Evolutionary conservation across 2,888 invertebrate species (phyloP).

Genomic region (Lycaena phlaeas): DNA sequence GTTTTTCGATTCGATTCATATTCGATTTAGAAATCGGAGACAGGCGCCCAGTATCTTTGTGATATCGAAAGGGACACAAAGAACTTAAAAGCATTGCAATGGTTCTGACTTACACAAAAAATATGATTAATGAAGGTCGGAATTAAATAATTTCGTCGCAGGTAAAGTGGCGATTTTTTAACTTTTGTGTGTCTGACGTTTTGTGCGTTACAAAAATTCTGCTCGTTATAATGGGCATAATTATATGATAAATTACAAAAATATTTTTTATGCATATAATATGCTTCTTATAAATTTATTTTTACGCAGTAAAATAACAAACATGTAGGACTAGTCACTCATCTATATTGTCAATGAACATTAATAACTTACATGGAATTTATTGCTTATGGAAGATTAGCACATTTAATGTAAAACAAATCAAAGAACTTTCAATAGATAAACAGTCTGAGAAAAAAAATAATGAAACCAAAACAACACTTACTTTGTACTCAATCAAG

Average conservation of each 20-base stretch:
- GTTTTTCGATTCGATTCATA: constrained; percentile 3
- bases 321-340: too few relatives aligned
- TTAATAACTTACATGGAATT: too few relatives aligned
- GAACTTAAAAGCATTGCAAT: constrained; percentile 47
- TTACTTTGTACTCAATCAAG: too few relatives aligned
- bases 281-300: not conserved
- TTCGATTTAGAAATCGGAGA: constrained; percentile 9
- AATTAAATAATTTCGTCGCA: constrained; percentile 58
- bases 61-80: constrained; percentile 22
- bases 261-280: not conserved
- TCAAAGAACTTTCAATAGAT: too few relatives aligned
- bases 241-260: too few relatives aligned
- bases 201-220: constrained; percentile 6
- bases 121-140: constrained; percentile 64
- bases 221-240: not conserved
- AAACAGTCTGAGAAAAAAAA: too few relatives aligned
- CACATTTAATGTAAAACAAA: too few relatives aligned
- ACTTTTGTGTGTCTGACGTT: constrained; percentile 9
- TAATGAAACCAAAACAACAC: too few relatives aligned
- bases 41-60: constrained; percentile 17
- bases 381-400: too few relatives aligned
- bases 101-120: constrained; percentile 57
- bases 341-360: too few relatives aligned
- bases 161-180: constrained; percentile 52
- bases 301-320: too few relatives aligned